Base-by-base conservation (phyloP, 1,140 invertebrate genomes). In the Maconellicoccus hirsutus region DNA sequence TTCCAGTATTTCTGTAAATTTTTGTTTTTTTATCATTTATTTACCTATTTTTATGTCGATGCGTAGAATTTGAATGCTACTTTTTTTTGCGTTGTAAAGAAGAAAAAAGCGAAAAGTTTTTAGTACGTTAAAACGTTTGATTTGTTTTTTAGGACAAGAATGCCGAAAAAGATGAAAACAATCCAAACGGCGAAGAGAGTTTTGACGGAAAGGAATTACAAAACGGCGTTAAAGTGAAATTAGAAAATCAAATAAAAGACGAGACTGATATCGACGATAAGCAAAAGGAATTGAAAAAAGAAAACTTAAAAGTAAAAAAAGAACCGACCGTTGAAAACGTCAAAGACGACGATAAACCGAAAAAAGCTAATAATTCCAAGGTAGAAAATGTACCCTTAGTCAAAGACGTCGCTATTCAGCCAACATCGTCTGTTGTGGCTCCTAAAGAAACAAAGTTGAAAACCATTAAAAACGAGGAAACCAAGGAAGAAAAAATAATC, bases 61-160 rank as follows among this genome's bases (percentile, higher is more conserved):
- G n/a, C n/a, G n/a, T n/a, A n/a, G n/a, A n/a, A n/a, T n/a, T n/a
- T n/a, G n/a, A n/a, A n/a, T n/a, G n/a, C n/a, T n/a, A n/a, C n/a
- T n/a, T n/a, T n/a, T n/a, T n/a, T n/a, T n/a, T n/a, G n/a, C n/a
- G n/a, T n/a, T n/a, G n/a, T n/a, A n/a, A n/a, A n/a, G n/a, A n/a
- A 52, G n/a, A 52, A 52, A 52, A 52, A 52, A 52, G 16, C 42
- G 42, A 19, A 14, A 52, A 52, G 42, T 19, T 6, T 7, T 14
- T 52, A 52, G 29, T 52, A 52, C 42, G 42, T 52, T 52, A 52
- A 52, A 52, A 52, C 42, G 42, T 52, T 52, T 71, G 39, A 42
- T 59, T 59, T 27, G 22, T 27, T 59, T 59, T 59, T 14, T 27
- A 69, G 22, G 69, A 25, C 1, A 25, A 27, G 27, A 42, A 1